Evolutionary conservation across 2,797 vertebrate species (phyloP).

Genomic region (Phoxinus dragarum): DNA sequence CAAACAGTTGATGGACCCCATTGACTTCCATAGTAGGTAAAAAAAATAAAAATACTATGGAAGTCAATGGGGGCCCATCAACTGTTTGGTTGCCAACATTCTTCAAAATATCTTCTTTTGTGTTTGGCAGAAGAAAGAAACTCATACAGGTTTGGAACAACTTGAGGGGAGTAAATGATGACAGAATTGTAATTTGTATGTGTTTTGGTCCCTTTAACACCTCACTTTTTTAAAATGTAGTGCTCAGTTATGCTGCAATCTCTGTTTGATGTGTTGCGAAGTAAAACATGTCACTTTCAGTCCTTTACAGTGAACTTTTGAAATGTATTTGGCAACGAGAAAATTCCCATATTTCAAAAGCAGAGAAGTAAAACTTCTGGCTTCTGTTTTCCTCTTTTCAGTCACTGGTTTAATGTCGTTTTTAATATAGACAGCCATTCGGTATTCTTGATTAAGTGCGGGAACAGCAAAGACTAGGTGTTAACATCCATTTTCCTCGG

Average conservation of each 20-base stretch:
- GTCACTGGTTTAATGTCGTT: background rate
- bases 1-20: too few species aligned
- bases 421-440: background rate
- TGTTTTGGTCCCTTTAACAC: background rate
- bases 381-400: slow-evolving; percentile 2
- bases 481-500: slow-evolving; percentile 66
- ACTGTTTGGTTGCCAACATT: too few species aligned
- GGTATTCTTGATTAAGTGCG: slow-evolving; percentile 63
- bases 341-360: slow-evolving; percentile 3
- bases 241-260: background rate
- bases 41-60: too few species aligned
- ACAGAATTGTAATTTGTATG: background rate
- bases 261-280: background rate
- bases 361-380: background rate
- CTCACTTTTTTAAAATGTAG: background rate
- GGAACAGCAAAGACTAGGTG: slow-evolving; percentile 60
- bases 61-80: too few species aligned
- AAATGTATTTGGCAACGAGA: background rate
- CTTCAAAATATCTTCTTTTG: too few species aligned
- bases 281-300: background rate
- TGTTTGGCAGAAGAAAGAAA: background rate
- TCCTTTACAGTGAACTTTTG: background rate
- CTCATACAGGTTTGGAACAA: background rate
- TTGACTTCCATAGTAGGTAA: background rate
- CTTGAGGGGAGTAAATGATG: background rate